A percentile compares a stretch with the other conserved stretches of the same genome.
phyloP scores from a whole-genome alignment of 2,797 vertebrate genomes.

The Platalea minor region DNA sequence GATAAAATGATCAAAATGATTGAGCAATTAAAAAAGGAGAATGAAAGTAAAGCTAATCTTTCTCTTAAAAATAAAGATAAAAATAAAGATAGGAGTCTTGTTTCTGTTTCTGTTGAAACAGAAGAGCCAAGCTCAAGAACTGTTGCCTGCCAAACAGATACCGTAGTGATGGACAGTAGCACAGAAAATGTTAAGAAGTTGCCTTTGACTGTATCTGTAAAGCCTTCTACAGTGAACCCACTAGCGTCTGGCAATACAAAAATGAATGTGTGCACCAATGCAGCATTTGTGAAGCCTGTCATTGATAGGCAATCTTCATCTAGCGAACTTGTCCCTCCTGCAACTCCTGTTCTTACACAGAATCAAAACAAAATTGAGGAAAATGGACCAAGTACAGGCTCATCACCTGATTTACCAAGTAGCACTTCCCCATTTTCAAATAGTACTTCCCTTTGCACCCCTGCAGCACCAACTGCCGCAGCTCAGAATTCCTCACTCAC shows the following conservation, averaged over 20 bases:
- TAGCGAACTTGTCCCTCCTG: conserved; percentile 67
- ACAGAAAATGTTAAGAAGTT: conserved; percentile 81
- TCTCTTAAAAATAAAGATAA: conserved; percentile 57
- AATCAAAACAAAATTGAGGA: conserved; percentile 77
- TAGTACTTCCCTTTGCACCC: conserved; percentile 42
- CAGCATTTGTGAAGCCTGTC: conserved; percentile 66
- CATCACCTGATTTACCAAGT: conserved; percentile 66
- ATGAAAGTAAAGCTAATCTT: conserved; percentile 73
- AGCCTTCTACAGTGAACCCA: conserved; percentile 82
- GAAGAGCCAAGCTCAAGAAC: conserved; percentile 79
- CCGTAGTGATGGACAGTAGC: conserved; percentile 67
- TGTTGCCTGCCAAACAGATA: conserved; percentile 89
- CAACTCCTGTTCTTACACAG: conserved; percentile 37
- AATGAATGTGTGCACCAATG: conserved; percentile 66
- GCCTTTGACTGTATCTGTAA: conserved; percentile 84
- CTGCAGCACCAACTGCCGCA: conserved; percentile 34
- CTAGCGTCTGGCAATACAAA: conserved; percentile 80
- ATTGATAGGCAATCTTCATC: conserved; percentile 75
- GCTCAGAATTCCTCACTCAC: conserved; percentile 59
- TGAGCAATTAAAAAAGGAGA: conserved; percentile 88
- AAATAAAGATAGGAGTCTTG: conserved; percentile 75
- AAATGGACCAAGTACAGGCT: conserved; percentile 83
- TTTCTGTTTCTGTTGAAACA: conserved; percentile 85
- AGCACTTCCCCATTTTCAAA: conserved; percentile 52
- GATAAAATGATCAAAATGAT: conserved; percentile 88